Percentiles rank a stretch among this genome's conserved stretches.
phyloP scores from a whole-genome alignment of 92 coral and sea anemone genomes.

The Siderastrea radians region DNA sequence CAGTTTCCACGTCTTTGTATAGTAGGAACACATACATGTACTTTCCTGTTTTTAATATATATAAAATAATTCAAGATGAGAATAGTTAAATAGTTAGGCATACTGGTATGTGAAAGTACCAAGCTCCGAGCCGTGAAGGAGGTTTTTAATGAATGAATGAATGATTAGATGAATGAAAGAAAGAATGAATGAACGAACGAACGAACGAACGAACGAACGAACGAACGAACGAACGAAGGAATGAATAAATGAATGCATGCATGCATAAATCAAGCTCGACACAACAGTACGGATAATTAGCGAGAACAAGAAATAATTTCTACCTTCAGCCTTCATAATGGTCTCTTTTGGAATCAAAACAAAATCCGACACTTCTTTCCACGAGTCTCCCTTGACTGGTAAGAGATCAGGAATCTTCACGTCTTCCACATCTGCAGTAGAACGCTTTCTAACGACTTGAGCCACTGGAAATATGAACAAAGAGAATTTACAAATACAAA shows the following conservation, averaged over 20 bases:
- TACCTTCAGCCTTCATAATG: slow-evolving; percentile 4
- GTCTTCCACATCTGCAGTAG: background rate
- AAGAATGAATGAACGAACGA: too few relatives aligned
- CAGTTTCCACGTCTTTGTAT: slow-evolving; percentile 57
- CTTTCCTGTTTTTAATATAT: slow-evolving; percentile 27
- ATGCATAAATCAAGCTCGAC: too few relatives aligned
- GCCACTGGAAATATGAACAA: background rate
- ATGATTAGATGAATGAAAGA: too few relatives aligned
- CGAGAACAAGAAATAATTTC: too few relatives aligned
- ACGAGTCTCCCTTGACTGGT: background rate
- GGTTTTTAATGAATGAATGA: background rate
- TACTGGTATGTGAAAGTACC: too few relatives aligned
- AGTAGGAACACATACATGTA: slow-evolving; percentile 46
- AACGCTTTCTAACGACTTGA: slow-evolving; percentile 1
- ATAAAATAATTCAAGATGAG: background rate
- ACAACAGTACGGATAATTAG: background rate
- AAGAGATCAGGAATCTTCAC: slow-evolving; percentile 14
- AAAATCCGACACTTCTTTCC: slow-evolving; percentile 1
- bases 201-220: too few relatives aligned
- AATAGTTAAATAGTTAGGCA: too few relatives aligned
- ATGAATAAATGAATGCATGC: background rate
- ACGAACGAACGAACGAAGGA: background rate
- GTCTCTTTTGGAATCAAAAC: slow-evolving; percentile 30
- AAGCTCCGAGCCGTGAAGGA: background rate
- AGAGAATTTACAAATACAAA: background rate